phyloP scores from a whole-genome alignment of 2,113 vertebrate genomes.

The Hippocampus mohnikei region DNA sequence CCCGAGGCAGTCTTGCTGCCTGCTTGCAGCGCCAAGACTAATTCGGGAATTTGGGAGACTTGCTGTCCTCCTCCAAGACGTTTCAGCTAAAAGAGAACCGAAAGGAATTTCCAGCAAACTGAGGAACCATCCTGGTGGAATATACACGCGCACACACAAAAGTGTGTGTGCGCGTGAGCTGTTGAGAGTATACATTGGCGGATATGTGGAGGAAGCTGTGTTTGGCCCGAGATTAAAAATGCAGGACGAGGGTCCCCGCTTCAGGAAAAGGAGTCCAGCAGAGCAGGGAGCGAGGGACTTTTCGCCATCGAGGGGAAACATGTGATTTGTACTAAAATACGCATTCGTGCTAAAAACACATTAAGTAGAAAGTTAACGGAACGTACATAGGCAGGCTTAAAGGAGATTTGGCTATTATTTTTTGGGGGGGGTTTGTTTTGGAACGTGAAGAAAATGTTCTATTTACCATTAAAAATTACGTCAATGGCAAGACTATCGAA shows the following conservation, averaged over 20 bases:
- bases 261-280: conserved; percentile 54
- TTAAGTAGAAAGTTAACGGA: neutral
- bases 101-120: conserved; percentile 23
- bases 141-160: conserved; percentile 43
- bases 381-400: no score
- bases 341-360: neutral
- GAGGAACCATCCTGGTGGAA: conserved; percentile 30
- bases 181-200: conserved; percentile 41
- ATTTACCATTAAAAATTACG: neutral
- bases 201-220: conserved; percentile 63
- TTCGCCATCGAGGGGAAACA: conserved; percentile 40
- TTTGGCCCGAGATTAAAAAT: conserved; percentile 70
- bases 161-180: conserved; percentile 22
- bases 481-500: neutral
- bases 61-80: conserved; percentile 18
- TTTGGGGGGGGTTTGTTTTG: neutral
- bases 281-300: conserved; percentile 37
- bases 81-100: neutral
- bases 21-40: conserved; percentile 33
- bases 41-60: conserved; percentile 48
- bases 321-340: conserved; percentile 11
- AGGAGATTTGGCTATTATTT: no score
- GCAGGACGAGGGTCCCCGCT: conserved; percentile 51
- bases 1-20: conserved; percentile 19
- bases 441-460: neutral